Base-by-base conservation (phyloP, 1,140 invertebrate genomes). In the Sminthurinus signatus region DNA sequence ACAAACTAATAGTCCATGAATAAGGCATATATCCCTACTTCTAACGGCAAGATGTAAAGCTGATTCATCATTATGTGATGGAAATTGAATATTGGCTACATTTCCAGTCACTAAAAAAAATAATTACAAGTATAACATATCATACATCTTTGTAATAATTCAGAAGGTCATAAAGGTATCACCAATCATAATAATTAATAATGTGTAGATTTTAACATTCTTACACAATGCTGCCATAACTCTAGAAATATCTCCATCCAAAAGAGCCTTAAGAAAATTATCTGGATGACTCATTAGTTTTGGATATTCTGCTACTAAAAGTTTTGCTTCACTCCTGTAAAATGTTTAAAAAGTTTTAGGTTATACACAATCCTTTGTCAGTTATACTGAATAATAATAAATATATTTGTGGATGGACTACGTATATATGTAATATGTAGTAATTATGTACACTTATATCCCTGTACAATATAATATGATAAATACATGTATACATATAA, bases 31-130 rank as follows among this genome's bases (percentile, higher is more conserved):
- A 28, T 32, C n/a, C 21, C 27, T 32, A 39, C 15, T 39, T 3
- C 14, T 8, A 17, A 57, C 55, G 21, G 55, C 55, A 10, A 57
- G 5, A 23, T 57, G 55, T 14, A 57, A 23, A 17, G 55, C n/a
- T 2, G 36, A 57, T 23, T 57, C 5, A 12, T 12, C 8, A 19
- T 21, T 25, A 42, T 19, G 36, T 10, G 31, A 14, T 57, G 32
- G 8, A 39, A 57, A 57, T 21, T 23, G 14, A 14, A 29, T 39
- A 12, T 42, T 32, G 2, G 15, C 27, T 21, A 42, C 12, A 23
- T 21, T 19, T 46, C 21, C 21, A 46, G 4, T 46, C n/a, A 17
- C 44, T 46, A 19, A 17, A 46, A 46, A 14, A 21, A 14, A n/a
- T n/a, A n/a, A n/a, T n/a, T n/a, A n/a, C n/a, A n/a, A n/a, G n/a